phyloP scores from a whole-genome alignment of 1,140 invertebrate species.

The Coelopa frigida region DNA sequence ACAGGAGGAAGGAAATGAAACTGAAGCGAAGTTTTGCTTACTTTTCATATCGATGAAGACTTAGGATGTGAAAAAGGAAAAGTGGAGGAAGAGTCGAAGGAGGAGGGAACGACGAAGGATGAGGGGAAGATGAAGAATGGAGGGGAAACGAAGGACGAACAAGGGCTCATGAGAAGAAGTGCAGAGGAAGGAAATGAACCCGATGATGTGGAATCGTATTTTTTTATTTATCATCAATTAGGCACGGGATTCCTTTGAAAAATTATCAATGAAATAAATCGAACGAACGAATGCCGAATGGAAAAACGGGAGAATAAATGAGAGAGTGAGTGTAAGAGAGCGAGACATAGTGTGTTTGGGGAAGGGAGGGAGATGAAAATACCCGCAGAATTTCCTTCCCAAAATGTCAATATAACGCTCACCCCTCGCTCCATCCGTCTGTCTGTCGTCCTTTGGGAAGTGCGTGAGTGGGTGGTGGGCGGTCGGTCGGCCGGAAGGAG shows the following conservation, averaged over 20 bases:
- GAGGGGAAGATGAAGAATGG: neutral
- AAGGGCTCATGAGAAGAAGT: neutral
- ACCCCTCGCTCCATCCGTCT: slow-evolving; percentile 6
- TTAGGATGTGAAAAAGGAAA: no score
- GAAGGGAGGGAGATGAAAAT: no score
- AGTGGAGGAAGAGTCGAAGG: no score
- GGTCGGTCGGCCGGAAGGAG: no score
- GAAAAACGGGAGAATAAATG: slow-evolving; percentile 9
- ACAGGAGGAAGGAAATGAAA: no score
- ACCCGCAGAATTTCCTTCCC: slow-evolving; percentile 43
- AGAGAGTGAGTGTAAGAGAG: no score
- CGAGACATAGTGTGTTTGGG: no score
- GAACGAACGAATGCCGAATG: slow-evolving; percentile 6
- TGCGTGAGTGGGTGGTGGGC: no score
- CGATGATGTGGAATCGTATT: neutral
- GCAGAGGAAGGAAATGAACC: neutral
- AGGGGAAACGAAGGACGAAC: neutral
- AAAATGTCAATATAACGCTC: slow-evolving; percentile 32
- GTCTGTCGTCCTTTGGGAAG: slow-evolving; percentile 24
- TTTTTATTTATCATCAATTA: slow-evolving; percentile 27
- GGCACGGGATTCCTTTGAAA: slow-evolving; percentile 32
- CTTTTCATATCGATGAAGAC: no score
- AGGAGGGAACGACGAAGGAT: slow-evolving; percentile 1
- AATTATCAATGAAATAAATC: slow-evolving; percentile 33
- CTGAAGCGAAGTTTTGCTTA: no score